Conservation (phyloP, 1,140 invertebrate species). For the Atopsyche davidsoni region DNA sequence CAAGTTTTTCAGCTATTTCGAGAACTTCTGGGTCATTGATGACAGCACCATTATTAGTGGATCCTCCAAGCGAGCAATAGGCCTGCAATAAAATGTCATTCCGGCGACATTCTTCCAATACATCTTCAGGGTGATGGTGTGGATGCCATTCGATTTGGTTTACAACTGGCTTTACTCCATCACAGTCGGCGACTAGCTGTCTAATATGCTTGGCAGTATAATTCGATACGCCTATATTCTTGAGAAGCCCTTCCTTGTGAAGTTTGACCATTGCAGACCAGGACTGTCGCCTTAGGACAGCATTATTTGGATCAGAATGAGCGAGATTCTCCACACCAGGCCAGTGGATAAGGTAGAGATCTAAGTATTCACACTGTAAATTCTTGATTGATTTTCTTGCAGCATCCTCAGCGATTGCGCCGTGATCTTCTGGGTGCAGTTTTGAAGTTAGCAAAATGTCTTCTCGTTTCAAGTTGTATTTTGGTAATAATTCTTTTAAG, state of each 20-base stretch:
- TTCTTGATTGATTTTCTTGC: conserved; percentile 58
- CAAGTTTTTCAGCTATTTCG: conserved; percentile 40
- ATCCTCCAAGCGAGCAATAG: conserved; percentile 56
- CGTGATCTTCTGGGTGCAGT: conserved; percentile 61
- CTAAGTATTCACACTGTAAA: conserved; percentile 64
- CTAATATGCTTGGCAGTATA: conserved; percentile 67
- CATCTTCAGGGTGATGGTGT: conserved; percentile 43
- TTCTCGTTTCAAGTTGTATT: conserved; percentile 41
- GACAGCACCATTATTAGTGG: conserved; percentile 21
- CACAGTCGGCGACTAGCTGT: conserved; percentile 56
- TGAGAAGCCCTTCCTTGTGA: conserved; percentile 55
- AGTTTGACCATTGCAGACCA: conserved; percentile 65
- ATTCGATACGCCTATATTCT: conserved; percentile 79
- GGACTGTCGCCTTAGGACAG: conserved; percentile 50
- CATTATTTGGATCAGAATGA: conserved; percentile 50
- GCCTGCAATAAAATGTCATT: conserved; percentile 52
- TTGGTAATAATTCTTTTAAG: conserved; percentile 39
- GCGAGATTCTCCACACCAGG: conserved; percentile 54
- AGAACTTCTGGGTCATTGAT: conserved; percentile 32
- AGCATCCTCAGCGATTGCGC: conserved; percentile 49
- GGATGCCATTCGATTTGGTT: conserved; percentile 65
- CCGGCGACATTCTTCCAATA: conserved; percentile 48
- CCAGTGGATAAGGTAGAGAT: conserved; percentile 85
- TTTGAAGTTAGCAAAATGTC: conserved; percentile 58
- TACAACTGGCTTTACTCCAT: conserved; percentile 60